A percentile compares a stretch with the other conserved stretches of the same genome.
Conservation (phyloP, 2,113 vertebrate species). For the Phaethon lepturus region DNA sequence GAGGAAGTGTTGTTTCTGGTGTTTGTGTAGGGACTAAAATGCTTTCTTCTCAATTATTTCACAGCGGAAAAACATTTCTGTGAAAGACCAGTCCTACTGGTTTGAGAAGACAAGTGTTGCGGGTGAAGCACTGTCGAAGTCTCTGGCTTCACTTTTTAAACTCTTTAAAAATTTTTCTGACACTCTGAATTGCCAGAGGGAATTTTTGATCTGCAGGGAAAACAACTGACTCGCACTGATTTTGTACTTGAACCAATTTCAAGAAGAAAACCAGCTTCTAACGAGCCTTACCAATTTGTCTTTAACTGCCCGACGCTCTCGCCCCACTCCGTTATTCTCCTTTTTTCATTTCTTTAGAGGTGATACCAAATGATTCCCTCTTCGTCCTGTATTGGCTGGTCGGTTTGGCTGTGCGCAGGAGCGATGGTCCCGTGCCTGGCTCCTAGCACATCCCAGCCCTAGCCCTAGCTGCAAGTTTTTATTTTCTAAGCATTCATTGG, state of each 20-base stretch:
- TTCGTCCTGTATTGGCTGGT: not conserved
- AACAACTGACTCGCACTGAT: fast-evolving
- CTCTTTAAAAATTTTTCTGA: not conserved
- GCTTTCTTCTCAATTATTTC: not conserved
- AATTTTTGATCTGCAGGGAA: not conserved
- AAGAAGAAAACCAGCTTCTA: not conserved
- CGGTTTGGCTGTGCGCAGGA: not conserved
- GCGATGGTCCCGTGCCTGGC: fast-evolving
- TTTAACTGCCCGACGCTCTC: not conserved
- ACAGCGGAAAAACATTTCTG: not conserved
- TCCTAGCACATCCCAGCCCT: not conserved
- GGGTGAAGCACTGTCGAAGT: not conserved
- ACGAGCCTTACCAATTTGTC: not conserved
- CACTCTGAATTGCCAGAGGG: not conserved
- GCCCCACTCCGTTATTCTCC: not conserved
- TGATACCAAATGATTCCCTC: not conserved
- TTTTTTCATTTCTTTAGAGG: not conserved
- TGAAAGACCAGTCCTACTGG: not conserved
- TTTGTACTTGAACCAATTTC: not conserved
- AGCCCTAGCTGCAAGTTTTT: no score
- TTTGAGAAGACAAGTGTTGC: not conserved
- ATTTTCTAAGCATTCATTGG: not conserved
- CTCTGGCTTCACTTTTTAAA: not conserved
- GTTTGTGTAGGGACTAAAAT: not conserved
- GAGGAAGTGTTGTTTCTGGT: not conserved